These are phyloP conservation scores for Antigone vipio DNA, from an alignment of 2,113 vertebrate genomes.

Conservation along the genomic window DNA sequence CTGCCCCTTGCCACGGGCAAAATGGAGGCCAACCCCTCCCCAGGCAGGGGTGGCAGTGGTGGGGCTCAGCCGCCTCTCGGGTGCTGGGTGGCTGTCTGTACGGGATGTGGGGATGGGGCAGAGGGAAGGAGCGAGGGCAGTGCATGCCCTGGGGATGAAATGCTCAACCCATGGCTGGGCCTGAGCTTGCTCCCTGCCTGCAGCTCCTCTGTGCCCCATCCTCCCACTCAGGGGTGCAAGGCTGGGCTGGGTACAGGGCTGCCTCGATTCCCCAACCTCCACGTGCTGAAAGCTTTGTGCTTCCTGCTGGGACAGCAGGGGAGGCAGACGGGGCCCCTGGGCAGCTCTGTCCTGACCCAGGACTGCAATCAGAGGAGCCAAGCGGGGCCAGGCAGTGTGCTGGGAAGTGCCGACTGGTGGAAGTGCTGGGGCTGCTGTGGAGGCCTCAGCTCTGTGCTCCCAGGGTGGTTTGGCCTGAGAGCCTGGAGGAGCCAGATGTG, in stretches of 20 bases:
- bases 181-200: background rate
- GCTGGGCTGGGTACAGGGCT: background rate
- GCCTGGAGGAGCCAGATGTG: background rate
- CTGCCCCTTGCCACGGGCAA: background rate
- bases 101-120: background rate
- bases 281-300: background rate
- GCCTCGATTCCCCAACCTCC: background rate
- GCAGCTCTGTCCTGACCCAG: background rate
- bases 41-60: background rate
- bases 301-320: background rate
- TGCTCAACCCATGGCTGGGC: background rate
- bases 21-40: background rate
- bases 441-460: background rate
- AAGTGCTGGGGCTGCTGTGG: background rate
- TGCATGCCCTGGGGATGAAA: background rate
- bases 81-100: too few relatives aligned
- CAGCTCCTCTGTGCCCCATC: background rate
- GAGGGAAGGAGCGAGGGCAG: background rate
- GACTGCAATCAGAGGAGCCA: accelerated
- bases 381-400: background rate
- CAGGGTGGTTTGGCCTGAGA: background rate
- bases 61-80: background rate
- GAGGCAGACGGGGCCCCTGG: background rate
- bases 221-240: background rate
- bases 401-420: accelerated